A percentile compares a stretch with the other conserved stretches of the same genome.
phyloP scores from a whole-genome alignment of 2,113 vertebrate species.

The Ceratotherium simum region DNA sequence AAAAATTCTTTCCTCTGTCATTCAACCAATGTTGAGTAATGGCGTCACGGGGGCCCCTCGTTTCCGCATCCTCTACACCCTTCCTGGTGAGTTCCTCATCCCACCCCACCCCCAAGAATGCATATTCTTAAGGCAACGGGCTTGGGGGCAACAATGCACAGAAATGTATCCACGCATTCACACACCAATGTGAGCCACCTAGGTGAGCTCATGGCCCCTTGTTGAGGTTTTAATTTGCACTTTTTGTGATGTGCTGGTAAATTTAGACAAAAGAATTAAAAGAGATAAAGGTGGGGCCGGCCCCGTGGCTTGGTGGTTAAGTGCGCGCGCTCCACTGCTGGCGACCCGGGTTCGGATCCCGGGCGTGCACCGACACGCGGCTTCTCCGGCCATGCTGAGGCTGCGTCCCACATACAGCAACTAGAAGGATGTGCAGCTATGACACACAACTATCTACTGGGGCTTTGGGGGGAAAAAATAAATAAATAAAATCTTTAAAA shows the following conservation, averaged over 20 bases:
- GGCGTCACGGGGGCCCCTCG: fast-evolving
- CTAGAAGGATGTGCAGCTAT: too few species aligned
- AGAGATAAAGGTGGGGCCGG: neutral
- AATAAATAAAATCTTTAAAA: too few species aligned
- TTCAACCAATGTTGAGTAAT: neutral
- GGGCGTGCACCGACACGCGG: too few species aligned
- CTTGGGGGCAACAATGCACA: neutral
- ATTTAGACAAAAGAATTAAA: neutral
- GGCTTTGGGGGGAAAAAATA: too few species aligned
- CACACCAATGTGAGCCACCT: neutral
- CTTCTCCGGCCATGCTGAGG: too few species aligned
- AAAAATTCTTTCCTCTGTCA: neutral
- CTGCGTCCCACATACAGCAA: too few species aligned
- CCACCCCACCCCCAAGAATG: neutral
- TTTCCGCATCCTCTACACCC: neutral
- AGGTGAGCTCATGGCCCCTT: neutral
- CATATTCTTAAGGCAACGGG: too few species aligned
- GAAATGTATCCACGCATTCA: neutral
- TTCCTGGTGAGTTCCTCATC: neutral
- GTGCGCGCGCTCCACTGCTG: too few species aligned
- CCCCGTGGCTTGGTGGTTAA: too few species aligned
- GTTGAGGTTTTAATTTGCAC: neutral
- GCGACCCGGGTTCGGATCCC: too few species aligned
- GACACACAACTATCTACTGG: too few species aligned
- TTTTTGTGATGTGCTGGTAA: neutral